Conservation (phyloP, 53 echinoderm and acorn worm genomes). For the Crossaster papposus region DNA sequence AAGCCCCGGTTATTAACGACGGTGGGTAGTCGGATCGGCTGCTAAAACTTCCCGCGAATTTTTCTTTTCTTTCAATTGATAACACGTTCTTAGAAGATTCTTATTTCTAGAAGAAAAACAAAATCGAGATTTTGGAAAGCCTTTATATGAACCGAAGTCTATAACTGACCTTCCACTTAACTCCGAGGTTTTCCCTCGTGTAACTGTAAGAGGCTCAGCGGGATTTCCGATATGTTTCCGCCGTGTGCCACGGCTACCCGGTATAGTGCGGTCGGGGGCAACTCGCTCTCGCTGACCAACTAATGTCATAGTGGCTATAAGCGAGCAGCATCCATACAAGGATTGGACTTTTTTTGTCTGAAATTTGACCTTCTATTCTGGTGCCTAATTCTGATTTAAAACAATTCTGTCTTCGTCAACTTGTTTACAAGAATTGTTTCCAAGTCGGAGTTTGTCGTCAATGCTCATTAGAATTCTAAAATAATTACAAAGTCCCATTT, state of each 20-base stretch:
- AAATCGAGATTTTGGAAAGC: not conserved
- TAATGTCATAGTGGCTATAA: not conserved
- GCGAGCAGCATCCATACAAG: not conserved
- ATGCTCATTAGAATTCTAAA: not conserved
- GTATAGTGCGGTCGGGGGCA: not conserved
- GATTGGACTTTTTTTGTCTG: conserved; percentile 4
- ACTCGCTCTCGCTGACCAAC: not conserved
- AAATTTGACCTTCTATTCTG: not conserved
- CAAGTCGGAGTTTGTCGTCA: not conserved
- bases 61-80: too few relatives aligned
- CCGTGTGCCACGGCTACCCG: not conserved
- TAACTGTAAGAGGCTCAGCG: conserved; percentile 2
- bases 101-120: not conserved
- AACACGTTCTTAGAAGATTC: too few relatives aligned
- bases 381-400: not conserved
- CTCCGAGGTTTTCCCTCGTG: not conserved
- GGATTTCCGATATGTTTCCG: conserved; percentile 39
- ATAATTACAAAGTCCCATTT: too few relatives aligned
- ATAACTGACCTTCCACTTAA: not conserved
- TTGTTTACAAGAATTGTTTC: not conserved
- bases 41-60: too few relatives aligned
- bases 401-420: not conserved
- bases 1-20: too few relatives aligned
- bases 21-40: too few relatives aligned
- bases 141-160: not conserved